Base-by-base conservation (phyloP, 2,888 invertebrate genomes). In the Crepidodera aurea region DNA sequence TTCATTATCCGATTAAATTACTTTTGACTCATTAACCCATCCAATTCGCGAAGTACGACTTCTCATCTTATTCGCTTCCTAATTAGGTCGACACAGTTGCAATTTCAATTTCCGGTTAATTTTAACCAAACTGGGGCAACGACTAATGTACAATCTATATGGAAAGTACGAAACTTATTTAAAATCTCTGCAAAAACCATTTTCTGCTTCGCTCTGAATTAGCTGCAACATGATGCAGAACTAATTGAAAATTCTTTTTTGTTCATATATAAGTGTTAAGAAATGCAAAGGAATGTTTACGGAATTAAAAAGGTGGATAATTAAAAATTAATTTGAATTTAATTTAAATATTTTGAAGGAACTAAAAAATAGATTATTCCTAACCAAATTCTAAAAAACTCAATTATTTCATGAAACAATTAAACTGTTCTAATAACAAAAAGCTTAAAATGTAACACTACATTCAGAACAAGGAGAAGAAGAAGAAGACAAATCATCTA, bases 101-200 rank as follows among this genome's bases (percentile, higher is more conserved):
- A 54, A 55, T 63, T 59, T 61, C 66, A 62, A 66, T 66, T 66
- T 66, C 66, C 66, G 50, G 63, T 60, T 66, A 63, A 66, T 63
- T 66, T 66, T 58, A 51, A 34, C 48, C 60, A 61, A 66, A 63
- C 66, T 55, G 27, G 57, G 40, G 40, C 58, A 60, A 29, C 53
- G 57, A 29, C 46, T 61, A 61, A 61, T 64, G 50, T 51, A 53
- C 57, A 62, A 61, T 64, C 55, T 64, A 61, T 57, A 64, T 64
- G 61, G 64, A 61, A 59, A 64, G 55, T 40, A 51, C 27, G 29
- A 51, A 42, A 34, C 44, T 50, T 50, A 40, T 18, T 53, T 53
- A 40, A 53, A 53, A 53, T 40, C 6, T 16, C 15, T 10, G 42
- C 54, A 54, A 54, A 54, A 54, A 54, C 32, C 18, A 18, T 54